Base-by-base conservation (phyloP, 1,140 invertebrate species). In the Tetramorium parvispinum region DNA sequence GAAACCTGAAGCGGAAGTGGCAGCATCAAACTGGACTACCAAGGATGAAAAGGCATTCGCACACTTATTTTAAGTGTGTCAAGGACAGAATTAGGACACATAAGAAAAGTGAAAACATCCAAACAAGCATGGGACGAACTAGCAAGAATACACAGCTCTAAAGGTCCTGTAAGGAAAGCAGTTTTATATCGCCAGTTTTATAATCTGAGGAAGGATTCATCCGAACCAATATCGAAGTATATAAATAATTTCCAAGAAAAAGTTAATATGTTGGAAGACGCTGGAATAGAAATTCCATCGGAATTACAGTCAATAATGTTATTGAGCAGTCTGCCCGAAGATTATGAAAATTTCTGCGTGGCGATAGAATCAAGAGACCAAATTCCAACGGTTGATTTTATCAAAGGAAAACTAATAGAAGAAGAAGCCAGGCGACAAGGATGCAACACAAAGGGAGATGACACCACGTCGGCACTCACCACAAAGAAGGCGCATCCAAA, bases 361-460 rank as follows among this genome's bases (percentile, higher is more conserved):
- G 27, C 59, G 1, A 63, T 63, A 16, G 16, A 63, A 18, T 63
- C 59, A 3, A 32, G 59, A 16, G 27, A 63, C 18, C 27, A 63
- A 63, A 63, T 63, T 27, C 27, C 59, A 63, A 27, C 16, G 13
- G n/a, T 46, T 0, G 66, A 49, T 5, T 70, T 70, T 2, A 43
- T 70, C 1, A 70, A 70, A 46, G 37, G 66, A 49, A 70, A 70
- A 6, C 11, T 70, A 46, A 40, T 70, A 70, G 66, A 70, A 70
- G 43, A 70, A 21, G 66, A 70, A 0, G 66, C 66, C 49, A 70
- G 66, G 40, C 66, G 66, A 24, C 43, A 70, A 70, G 40, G 37
- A 8, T 0, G 11, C 10, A 18, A 13, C 8, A 40, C 16, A 3
- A 65, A 65, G 7, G 63, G 6, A 16, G 6, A 11, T 2, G 10